Conservation (phyloP, 2,888 invertebrate species). For the Itoplectis maculator region DNA sequence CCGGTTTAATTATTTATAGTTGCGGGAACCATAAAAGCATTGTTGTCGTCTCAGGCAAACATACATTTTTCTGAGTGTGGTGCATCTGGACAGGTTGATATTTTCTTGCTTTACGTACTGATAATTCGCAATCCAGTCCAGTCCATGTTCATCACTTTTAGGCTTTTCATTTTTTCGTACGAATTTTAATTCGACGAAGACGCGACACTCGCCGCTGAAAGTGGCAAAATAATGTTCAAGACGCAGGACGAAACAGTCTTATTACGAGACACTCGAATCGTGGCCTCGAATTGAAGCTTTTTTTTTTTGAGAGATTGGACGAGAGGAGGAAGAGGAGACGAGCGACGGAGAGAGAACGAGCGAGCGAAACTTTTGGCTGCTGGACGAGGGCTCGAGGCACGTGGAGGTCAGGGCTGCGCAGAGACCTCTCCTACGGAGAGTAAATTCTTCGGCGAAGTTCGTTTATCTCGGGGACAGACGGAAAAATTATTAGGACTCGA, state of each 20-base stretch:
- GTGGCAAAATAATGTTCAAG: neutral
- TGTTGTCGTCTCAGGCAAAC: no score
- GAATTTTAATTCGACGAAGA: neutral
- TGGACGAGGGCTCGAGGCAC: slow-evolving; percentile 17
- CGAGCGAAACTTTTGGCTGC: slow-evolving; percentile 19
- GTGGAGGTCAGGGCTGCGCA: slow-evolving; percentile 22
- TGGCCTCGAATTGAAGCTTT: slow-evolving; percentile 31
- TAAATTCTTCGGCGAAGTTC: slow-evolving; percentile 59
- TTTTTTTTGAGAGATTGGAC: slow-evolving; percentile 33
- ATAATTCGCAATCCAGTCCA: no score
- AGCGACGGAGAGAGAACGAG: slow-evolving; percentile 19
- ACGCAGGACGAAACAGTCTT: neutral
- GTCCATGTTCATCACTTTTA: no score
- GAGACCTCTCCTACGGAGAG: neutral
- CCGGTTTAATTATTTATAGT: no score
- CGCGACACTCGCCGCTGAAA: neutral
- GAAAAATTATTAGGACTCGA: slow-evolving; percentile 64
- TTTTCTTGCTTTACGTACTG: no score
- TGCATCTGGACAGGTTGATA: no score
- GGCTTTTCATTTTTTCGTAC: neutral
- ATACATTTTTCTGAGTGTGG: no score
- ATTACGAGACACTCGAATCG: neutral
- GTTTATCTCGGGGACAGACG: slow-evolving; percentile 57
- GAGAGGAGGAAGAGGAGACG: slow-evolving; percentile 3
- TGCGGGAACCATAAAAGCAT: no score